Evolutionary conservation across 2,113 vertebrate genomes (phyloP).

Genomic region (Eonycteris spelaea): DNA sequence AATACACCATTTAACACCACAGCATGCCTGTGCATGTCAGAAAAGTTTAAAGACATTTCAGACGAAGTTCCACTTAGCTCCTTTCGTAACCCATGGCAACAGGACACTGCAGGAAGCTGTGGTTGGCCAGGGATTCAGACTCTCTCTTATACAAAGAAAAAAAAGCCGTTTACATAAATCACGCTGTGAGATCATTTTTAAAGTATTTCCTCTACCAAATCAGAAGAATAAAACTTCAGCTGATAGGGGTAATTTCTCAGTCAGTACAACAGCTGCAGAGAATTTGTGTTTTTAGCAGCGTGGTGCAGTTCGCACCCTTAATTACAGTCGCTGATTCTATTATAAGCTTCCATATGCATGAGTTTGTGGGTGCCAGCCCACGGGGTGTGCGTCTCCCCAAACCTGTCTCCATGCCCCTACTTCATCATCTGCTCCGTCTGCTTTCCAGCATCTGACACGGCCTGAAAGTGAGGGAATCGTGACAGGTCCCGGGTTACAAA

Average conservation of each 20-base stretch:
- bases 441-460: not conserved
- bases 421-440: not conserved
- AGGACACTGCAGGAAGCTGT: constrained; percentile 82
- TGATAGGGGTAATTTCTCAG: constrained; percentile 51
- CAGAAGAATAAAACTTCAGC: constrained; percentile 59
- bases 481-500: not conserved
- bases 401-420: not conserved
- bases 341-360: constrained; percentile 72
- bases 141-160: constrained; percentile 74
- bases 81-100: constrained; percentile 85
- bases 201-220: constrained; percentile 75
- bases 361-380: constrained; percentile 67
- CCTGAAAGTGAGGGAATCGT: not conserved
- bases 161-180: constrained; percentile 76
- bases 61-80: constrained; percentile 82
- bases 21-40: constrained; percentile 88
- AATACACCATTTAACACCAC: constrained; percentile 30
- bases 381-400: not conserved
- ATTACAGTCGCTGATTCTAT: constrained; percentile 68
- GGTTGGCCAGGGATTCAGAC: constrained; percentile 81
- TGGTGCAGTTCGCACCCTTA: constrained; percentile 59
- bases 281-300: constrained; percentile 54
- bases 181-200: constrained; percentile 71
- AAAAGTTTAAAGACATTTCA: constrained; percentile 84
- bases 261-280: constrained; percentile 71